Base-by-base conservation (phyloP, 1,140 invertebrate genomes). In the Leguminivora glycinivorella region DNA sequence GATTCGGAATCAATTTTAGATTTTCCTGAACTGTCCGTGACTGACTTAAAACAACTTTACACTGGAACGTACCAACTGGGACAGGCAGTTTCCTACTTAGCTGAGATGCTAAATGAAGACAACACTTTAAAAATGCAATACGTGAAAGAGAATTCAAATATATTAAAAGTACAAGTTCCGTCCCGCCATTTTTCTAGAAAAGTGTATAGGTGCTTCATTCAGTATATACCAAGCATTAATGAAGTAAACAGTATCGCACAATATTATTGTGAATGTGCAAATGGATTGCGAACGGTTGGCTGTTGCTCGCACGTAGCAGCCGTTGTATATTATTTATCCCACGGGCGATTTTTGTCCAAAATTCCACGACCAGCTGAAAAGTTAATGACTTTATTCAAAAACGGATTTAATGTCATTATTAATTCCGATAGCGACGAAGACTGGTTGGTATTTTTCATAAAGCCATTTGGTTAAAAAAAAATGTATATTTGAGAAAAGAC, bases 81-180 rank as follows among this genome's bases (percentile, higher is more conserved):
- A 56, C 47, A 56, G 9, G 47, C 47, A 22, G 22, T 56, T 56
- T 56, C 47, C 17, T 56, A 56, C 22, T 4, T 56, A 17, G 47
- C 47, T 19, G 47, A 56, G 47, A 19, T 56, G 19, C 47, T 56
- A 56, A 19, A 56, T 19, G 47, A 56, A 56, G 47, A 56, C 22
- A 19, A 19, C 5, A 56, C 19, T 19, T 22, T 56, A 19, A 56
- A 56, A 22, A 56, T 56, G 47, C 17, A 17, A 17, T 56, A 56
- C 22, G 47, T 56, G 17, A 56, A 56, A 17, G 47, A 56, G 19
- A 22, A 19, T 17, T 22, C 47, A 56, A 56, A 56, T 56, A 56
- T 56, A 17, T 6, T 56, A 22, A 56, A 56, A 56, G 22, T 56
- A 22, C 47, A 56, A 10, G 22, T 56, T 22, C 47, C 19, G 19